Conservation (phyloP, 2,113 vertebrate genomes). For the Sinosuthora webbiana region DNA sequence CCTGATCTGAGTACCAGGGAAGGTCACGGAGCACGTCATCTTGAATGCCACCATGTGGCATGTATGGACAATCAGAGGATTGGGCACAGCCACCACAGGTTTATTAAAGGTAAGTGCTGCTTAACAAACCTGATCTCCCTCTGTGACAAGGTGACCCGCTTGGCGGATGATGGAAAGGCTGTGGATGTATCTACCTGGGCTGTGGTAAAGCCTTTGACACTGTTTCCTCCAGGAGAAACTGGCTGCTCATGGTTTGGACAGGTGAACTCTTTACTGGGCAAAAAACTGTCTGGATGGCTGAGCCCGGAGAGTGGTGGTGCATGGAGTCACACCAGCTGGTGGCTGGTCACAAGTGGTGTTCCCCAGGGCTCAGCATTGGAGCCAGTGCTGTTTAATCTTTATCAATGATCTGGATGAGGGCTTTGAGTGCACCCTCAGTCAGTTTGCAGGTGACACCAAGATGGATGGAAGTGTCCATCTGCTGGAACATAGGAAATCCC, state of each 20-base stretch:
- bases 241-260: neutral
- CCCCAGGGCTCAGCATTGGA: neutral
- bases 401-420: accelerated
- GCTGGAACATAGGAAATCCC: neutral
- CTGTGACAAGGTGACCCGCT: neutral
- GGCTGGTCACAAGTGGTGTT: neutral
- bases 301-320: neutral
- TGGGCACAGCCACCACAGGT: neutral
- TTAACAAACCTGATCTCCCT: neutral
- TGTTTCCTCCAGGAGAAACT: neutral
- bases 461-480: neutral
- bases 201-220: neutral
- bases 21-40: neutral
- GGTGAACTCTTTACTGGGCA: neutral
- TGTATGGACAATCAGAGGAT: neutral
- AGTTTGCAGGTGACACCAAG: neutral
- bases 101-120: neutral
- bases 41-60: accelerated
- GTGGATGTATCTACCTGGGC: neutral
- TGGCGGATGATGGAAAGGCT: neutral
- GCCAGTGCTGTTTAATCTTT: neutral
- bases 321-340: neutral
- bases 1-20: neutral
- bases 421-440: neutral
- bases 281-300: neutral